phyloP scores from a whole-genome alignment of 2,888 invertebrate genomes.

The Polydrusus cervinus region DNA sequence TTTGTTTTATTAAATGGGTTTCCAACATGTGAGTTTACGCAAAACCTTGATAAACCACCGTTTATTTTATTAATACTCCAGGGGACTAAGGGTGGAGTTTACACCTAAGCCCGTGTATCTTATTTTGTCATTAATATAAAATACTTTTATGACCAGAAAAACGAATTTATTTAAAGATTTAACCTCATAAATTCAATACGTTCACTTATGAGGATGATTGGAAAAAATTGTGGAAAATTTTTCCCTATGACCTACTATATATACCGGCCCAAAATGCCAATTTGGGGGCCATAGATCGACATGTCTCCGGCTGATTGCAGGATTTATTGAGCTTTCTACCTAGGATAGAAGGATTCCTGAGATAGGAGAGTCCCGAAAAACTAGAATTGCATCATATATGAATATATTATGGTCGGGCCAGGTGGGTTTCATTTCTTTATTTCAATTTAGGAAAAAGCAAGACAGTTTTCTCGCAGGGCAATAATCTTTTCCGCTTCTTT shows the following conservation, averaged over 20 bases:
- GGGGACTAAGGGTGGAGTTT: too few species aligned
- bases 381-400: background rate
- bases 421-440: background rate
- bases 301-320: background rate
- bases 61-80: slow-evolving; percentile 6
- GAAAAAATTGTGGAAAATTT: background rate
- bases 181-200: background rate
- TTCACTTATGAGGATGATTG: background rate
- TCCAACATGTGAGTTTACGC: background rate
- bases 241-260: background rate
- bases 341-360: background rate
- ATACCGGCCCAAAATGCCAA: background rate
- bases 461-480: too few species aligned
- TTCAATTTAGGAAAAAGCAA: background rate
- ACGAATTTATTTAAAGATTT: too few species aligned
- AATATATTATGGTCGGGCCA: background rate
- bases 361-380: background rate
- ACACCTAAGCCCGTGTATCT: too few species aligned
- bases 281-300: background rate
- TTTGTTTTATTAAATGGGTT: too few species aligned
- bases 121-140: too few species aligned
- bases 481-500: too few species aligned
- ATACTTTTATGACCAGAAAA: too few species aligned
- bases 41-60: background rate
- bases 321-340: background rate